phyloP scores from a whole-genome alignment of 2,797 vertebrate genomes.

The Lacerta bilineata region DNA sequence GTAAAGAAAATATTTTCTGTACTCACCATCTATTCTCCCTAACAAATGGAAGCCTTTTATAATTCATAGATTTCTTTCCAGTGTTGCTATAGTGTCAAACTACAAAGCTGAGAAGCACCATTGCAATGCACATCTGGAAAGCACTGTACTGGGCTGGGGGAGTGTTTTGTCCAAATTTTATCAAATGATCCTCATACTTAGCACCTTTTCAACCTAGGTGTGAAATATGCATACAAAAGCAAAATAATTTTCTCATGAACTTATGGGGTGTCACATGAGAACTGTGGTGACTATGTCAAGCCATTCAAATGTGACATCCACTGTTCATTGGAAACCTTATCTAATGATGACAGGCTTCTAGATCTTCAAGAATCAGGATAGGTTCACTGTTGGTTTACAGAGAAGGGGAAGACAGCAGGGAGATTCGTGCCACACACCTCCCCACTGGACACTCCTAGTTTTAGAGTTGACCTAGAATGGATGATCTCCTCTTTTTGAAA shows the following conservation, averaged over 20 bases:
- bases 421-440: too few species aligned
- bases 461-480: too few species aligned
- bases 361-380: not conserved
- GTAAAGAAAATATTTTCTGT: constrained; percentile 17
- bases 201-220: constrained; percentile 14
- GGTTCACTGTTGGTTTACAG: not conserved
- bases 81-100: constrained; percentile 34
- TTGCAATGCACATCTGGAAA: not conserved
- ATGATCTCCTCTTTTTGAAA: too few species aligned
- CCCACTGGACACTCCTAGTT: too few species aligned
- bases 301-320: constrained; percentile 12
- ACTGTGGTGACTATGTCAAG: not conserved
- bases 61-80: constrained; percentile 26
- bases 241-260: too few species aligned
- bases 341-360: not conserved
- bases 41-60: not conserved
- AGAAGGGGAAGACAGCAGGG: too few species aligned
- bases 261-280: not conserved
- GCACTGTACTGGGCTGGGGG: constrained; percentile 27
- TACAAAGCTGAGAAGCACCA: constrained; percentile 34
- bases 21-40: not conserved
- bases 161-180: constrained; percentile 22
- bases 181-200: constrained; percentile 33
- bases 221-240: too few species aligned
- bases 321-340: constrained; percentile 12